These are phyloP conservation scores for Lucifuga dentata DNA, from an alignment of 2,113 vertebrate genomes.

Conservation along the genomic window DNA sequence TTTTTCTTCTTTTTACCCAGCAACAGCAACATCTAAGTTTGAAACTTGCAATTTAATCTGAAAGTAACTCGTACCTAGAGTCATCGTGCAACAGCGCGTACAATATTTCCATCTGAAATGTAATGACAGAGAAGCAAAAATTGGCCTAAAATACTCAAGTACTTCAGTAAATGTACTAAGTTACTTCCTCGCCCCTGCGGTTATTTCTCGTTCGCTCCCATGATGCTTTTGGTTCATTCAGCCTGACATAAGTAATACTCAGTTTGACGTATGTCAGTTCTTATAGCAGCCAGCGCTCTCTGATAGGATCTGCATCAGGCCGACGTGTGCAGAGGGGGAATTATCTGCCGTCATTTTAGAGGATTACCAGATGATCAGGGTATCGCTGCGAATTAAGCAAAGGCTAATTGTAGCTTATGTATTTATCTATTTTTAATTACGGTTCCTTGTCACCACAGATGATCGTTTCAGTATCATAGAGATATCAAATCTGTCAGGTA, in stretches of 20 bases:
- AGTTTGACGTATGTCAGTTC: slow-evolving; percentile 67
- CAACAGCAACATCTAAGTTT: too few relatives aligned
- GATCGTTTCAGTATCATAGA: slow-evolving; percentile 27
- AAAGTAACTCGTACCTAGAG: too few relatives aligned
- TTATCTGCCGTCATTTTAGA: slow-evolving; percentile 14
- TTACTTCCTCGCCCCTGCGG: too few relatives aligned
- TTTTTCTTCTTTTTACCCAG: too few relatives aligned
- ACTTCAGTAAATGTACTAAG: too few relatives aligned
- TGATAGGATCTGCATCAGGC: slow-evolving; percentile 30
- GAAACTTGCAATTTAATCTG: too few relatives aligned
- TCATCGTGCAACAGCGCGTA: too few relatives aligned
- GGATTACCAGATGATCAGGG: slow-evolving; percentile 44
- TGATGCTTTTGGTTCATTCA: slow-evolving; percentile 38
- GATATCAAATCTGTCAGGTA: slow-evolving; percentile 64
- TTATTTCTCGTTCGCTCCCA: slow-evolving; percentile 4
- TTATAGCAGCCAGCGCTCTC: slow-evolving; percentile 48
- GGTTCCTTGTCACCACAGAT: slow-evolving; percentile 61
- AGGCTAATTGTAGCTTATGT: slow-evolving; percentile 51
- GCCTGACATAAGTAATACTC: slow-evolving; percentile 47
- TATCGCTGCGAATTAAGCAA: slow-evolving; percentile 32
- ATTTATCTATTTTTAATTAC: slow-evolving; percentile 65
- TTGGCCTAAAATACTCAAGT: too few relatives aligned
- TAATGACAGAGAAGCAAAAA: too few relatives aligned
- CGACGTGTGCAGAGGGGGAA: neutral
- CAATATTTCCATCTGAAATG: too few relatives aligned